Base-by-base conservation (phyloP, 2,113 vertebrate genomes). In the Neotoma lepida region DNA sequence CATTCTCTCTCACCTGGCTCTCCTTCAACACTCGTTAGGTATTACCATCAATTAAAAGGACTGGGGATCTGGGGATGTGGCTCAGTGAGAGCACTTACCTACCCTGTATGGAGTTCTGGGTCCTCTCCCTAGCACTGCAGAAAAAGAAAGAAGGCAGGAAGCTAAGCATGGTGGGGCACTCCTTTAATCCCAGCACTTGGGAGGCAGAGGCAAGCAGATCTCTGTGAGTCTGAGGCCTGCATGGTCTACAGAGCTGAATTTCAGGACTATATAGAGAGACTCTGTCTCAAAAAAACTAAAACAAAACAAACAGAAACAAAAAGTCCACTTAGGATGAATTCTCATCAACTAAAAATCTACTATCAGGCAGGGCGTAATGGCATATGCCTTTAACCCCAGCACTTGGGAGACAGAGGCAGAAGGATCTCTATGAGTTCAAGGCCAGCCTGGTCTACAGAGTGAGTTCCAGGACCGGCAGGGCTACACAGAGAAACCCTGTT, bases 281-380 rank as follows among this genome's bases (percentile, higher is more conserved):
- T 33, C 33, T 20, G 76, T 35, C 46, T 54, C 30, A 51, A 51
- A 78, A 78, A 77, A 28, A 51, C 18, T 26, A 73, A 39, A 66
- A 66, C 12, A 73, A 39, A 66, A 66, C 12, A 70, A 70, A 66
- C 30, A 6, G 30, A 66, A 66, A 33, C 12, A 30, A 71, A 89
- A 93, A 95, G 51, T 66, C 33, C 80, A 74, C 70, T 87, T n/a
- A 64, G 74, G 66, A 58, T 78, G 39, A 88, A 93, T 35, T 76
- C 73, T 90, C 87, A 78, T 54, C 88, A 81, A 80, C 74, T 39
- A 94, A 80, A 70, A 70, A n/a, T 18, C 66, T n/a, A 68, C 14
- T 70, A n/a, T 70, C 66, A 70, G 35, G 66, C 68, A 3, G 18
- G 68, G 15, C 1, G 1, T 39, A n/a, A n/a, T 71, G 8, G 68